Conservation (phyloP, 2,797 vertebrate genomes). For the Syncerus caffer region DNA sequence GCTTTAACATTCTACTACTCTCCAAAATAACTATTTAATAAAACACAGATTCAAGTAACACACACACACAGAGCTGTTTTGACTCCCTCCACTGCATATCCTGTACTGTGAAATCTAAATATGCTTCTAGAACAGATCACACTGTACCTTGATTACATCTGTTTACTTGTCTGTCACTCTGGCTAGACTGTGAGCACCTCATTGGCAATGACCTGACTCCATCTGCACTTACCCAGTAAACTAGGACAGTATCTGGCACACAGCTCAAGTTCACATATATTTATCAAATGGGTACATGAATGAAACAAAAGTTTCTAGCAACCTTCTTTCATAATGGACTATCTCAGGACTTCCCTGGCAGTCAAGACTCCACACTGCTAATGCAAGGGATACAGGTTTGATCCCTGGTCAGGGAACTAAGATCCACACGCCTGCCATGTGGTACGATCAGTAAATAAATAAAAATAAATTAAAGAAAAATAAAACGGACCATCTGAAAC, state of each 20-base stretch:
- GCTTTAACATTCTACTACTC: neutral
- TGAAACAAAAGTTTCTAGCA: neutral
- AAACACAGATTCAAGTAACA: neutral
- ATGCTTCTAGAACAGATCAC: slow-evolving; percentile 19
- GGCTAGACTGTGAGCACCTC: neutral
- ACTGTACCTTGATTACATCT: neutral
- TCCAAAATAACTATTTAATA: slow-evolving; percentile 39
- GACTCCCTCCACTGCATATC: neutral
- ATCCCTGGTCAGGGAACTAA: neutral
- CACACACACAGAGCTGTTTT: neutral
- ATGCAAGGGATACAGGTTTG: neutral
- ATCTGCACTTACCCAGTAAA: slow-evolving; percentile 3
- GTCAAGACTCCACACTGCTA: neutral
- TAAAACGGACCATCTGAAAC: neutral
- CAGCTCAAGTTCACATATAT: neutral
- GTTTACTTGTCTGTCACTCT: neutral
- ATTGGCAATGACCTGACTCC: neutral
- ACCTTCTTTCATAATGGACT: slow-evolving; percentile 19
- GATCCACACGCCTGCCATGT: neutral
- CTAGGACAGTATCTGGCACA: neutral
- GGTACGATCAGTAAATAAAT: neutral
- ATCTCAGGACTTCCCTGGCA: neutral
- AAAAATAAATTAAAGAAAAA: neutral
- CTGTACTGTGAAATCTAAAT: neutral
- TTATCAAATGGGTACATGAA: neutral